Conservation (phyloP, 1,140 invertebrate genomes). For the Atopsyche davidsoni region DNA sequence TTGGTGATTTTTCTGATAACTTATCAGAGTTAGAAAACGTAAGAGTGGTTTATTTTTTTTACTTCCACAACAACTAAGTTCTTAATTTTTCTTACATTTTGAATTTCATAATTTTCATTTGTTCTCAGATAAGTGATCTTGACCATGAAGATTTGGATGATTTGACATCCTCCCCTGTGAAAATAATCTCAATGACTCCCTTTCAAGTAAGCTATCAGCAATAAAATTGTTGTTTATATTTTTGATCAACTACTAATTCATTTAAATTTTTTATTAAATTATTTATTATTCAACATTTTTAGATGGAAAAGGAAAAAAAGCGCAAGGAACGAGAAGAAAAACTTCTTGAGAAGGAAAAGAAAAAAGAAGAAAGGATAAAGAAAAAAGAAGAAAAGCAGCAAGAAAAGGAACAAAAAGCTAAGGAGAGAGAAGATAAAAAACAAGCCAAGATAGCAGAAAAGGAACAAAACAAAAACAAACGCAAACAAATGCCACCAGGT, state of each 20-base stretch:
- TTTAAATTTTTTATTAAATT: not conserved
- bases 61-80: too few species aligned
- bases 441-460: conserved; percentile 38
- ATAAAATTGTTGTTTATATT: not conserved
- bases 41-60: too few species aligned
- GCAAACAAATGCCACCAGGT: conserved; percentile 22
- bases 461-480: conserved; percentile 40
- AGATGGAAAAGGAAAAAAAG: conserved; percentile 44
- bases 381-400: conserved; percentile 58
- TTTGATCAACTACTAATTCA: too few species aligned
- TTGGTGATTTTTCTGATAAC: conserved; percentile 18
- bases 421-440: conserved; percentile 45
- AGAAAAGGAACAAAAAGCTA: conserved; percentile 48
- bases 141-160: conserved; percentile 18
- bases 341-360: conserved; percentile 54
- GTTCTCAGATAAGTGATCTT: conserved; percentile 17
- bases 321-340: conserved; percentile 44
- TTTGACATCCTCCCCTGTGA: conserved; percentile 12
- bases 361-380: conserved; percentile 51
- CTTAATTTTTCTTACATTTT: too few species aligned
- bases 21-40: conserved; percentile 21
- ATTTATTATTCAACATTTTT: conserved; percentile 7
- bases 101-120: too few species aligned
- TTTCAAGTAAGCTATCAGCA: conserved; percentile 13
- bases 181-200: conserved; percentile 3